A percentile compares a stretch with the other conserved stretches of the same genome.
Evolutionary conservation across 2,113 vertebrate genomes (phyloP).

Genomic region (Accipiter cooperii): DNA sequence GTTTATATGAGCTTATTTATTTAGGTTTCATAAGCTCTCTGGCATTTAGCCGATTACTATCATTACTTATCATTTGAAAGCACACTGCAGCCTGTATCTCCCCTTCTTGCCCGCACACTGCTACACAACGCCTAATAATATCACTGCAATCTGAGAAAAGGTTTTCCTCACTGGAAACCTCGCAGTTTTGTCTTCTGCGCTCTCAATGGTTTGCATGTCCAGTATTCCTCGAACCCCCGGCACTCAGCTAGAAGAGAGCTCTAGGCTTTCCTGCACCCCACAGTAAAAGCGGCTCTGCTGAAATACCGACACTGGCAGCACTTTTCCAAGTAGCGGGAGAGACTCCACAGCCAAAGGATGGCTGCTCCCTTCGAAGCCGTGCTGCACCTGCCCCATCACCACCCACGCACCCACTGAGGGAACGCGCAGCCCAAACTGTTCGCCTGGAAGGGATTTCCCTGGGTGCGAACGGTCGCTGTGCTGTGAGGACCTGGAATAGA

Average conservation of each 20-base stretch:
- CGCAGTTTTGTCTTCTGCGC: not conserved
- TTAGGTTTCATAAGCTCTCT: not conserved
- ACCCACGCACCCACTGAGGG: not conserved
- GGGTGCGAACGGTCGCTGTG: accelerated
- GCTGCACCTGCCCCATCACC: not conserved
- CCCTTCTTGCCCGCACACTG: not conserved
- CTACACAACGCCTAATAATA: not conserved
- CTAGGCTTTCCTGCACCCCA: not conserved
- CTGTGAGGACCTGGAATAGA: not conserved
- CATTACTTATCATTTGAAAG: not conserved
- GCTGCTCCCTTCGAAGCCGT: not conserved
- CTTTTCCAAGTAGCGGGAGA: not conserved
- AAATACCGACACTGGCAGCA: not conserved
- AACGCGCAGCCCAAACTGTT: not conserved
- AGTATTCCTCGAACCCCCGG: not conserved
- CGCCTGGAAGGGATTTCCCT: not conserved
- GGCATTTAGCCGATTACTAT: not conserved
- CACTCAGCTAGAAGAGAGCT: not conserved
- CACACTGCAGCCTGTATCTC: accelerated
- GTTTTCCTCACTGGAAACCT: not conserved
- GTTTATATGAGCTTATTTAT: not conserved
- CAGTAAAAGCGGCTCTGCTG: not conserved
- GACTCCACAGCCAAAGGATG: not conserved
- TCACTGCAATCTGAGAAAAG: not conserved
- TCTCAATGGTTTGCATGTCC: not conserved